Base-by-base conservation (phyloP, 2,113 vertebrate genomes). In the Oreochromis tanganicae region DNA sequence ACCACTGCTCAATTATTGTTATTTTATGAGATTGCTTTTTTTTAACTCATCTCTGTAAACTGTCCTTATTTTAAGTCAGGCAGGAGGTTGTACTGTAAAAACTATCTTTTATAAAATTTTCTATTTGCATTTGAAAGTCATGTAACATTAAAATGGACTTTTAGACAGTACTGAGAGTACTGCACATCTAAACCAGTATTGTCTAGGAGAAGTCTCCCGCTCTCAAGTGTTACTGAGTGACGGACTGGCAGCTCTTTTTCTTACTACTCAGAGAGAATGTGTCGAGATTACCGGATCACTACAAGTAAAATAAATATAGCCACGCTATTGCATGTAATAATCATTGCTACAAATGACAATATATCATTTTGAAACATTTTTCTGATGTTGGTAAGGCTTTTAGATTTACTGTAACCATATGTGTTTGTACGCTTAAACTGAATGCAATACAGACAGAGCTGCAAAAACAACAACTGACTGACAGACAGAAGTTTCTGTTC, bases 391-490 rank as follows among this genome's bases (percentile, higher is more conserved):
- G 71, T 75, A 80, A 55, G 38, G 50, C 19, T 52, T 36, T 46
- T 14, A 52, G 73, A 80, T 38, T 80, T 46, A 73, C 14, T 86
- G 68, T 32, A 83, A 21, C 38, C 73, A 7, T 73, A 14, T 59
- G 54, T 50, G 63, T 75, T n/a, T 71, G 19, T 81, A 41, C 12
- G 14, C 68, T 80, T 88, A 52, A 87, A 85, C 11, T 27, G 36
- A 21, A 29, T 7, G 24, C 29, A 79, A 63, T 27, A 21, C 41
- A 89, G 86, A 84, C 75, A 59, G 43, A 85, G 87, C 54, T 41
- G 48, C 85, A n/a, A 36, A 68, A 73, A 83, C 82, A 36, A 24
- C 32, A 66, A 38, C 19, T 87, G 89, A 91, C 82, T 93, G 93
- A 89, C 87, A 87, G 83, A 50, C 52, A 21, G 55, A 90, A 83